Percentiles rank a stretch among this genome's conserved stretches.
phyloP scores from a whole-genome alignment of 2,888 invertebrate species.

The Phorcus lineatus region DNA sequence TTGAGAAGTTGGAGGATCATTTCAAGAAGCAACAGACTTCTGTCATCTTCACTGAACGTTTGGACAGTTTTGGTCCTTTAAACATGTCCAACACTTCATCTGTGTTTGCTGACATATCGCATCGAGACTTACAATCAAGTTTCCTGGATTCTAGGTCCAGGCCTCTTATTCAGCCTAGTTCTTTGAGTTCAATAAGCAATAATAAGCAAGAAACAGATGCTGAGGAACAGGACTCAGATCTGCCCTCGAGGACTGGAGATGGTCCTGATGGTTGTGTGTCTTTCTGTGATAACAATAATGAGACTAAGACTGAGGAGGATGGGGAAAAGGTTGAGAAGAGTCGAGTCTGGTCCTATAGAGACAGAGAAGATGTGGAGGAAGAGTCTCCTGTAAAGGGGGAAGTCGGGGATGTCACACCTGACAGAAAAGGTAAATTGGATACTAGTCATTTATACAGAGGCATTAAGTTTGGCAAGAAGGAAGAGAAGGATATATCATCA shows the following conservation, averaged over 20 bases:
- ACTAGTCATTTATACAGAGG: background rate
- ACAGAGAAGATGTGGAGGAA: background rate
- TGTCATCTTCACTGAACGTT: conserved; percentile 1
- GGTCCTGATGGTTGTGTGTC: background rate
- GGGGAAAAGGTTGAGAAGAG: background rate
- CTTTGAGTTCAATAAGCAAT: background rate
- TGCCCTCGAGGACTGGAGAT: background rate
- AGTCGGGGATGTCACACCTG: background rate
- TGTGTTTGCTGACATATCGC: background rate
- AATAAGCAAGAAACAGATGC: background rate
- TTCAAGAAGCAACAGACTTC: conserved; percentile 76
- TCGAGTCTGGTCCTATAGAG: background rate
- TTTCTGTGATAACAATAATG: background rate
- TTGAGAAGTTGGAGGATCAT: conserved; percentile 85
- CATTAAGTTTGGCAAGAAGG: background rate
- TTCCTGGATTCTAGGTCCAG: background rate
- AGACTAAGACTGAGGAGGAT: background rate
- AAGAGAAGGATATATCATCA: background rate
- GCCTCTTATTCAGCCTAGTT: background rate
- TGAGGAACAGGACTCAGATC: background rate
- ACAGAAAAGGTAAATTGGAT: background rate
- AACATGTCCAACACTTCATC: background rate
- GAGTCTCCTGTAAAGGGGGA: background rate
- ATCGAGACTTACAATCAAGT: background rate
- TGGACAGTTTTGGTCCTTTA: background rate